Evolutionary conservation across 2,797 vertebrate species (phyloP).

Genomic region (Tragelaphus oryx): DNA sequence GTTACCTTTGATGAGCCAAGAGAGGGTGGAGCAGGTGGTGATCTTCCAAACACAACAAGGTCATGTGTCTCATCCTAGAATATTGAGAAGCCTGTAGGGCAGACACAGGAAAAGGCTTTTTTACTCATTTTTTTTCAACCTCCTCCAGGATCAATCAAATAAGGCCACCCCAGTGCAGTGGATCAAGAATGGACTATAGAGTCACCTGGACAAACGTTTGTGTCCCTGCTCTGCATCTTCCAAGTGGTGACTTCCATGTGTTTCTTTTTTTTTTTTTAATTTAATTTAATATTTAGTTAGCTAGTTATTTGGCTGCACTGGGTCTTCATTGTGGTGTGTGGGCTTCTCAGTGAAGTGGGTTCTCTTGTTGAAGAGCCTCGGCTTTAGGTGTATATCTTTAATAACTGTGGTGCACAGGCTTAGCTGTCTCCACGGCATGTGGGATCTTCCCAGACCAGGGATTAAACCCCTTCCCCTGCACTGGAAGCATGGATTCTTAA

Average conservation of each 20-base stretch:
- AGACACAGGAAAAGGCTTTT: background rate
- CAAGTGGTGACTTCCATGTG: accelerated
- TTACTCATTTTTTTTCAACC: background rate
- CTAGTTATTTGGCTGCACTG: background rate
- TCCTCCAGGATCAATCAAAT: background rate
- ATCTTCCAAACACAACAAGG: background rate
- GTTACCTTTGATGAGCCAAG: background rate
- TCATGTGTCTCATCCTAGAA: background rate
- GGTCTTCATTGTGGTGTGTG: background rate
- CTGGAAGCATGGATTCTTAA: background rate
- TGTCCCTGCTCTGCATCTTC: background rate
- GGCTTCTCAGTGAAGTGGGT: background rate
- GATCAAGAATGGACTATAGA: background rate
- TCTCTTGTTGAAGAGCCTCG: background rate
- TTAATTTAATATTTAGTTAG: background rate
- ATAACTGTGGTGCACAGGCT: background rate
- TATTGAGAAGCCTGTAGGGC: background rate
- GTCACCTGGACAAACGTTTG: accelerated
- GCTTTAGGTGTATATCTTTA: background rate
- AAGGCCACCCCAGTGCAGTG: background rate
- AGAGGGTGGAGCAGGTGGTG: background rate
- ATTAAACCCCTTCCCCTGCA: background rate
- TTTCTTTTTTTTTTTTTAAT: background rate
- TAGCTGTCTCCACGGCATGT: background rate
- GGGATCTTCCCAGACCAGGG: background rate